Evolutionary conservation across 2,797 vertebrate genomes (phyloP).

Genomic region (Hapalemur alaotrensis): DNA sequence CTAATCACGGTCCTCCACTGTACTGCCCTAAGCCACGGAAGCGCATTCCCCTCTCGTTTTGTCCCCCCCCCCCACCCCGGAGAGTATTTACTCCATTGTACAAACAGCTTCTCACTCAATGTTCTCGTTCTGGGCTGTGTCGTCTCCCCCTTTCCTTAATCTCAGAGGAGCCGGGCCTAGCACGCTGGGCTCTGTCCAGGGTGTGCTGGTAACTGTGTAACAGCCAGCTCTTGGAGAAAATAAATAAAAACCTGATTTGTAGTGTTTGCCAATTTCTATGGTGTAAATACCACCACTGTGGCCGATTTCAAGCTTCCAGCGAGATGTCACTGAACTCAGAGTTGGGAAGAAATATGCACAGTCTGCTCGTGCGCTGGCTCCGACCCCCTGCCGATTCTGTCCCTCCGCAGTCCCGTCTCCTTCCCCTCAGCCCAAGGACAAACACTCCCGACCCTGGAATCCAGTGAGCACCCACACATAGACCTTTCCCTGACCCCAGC

Average conservation of each 20-base stretch:
- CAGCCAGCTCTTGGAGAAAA: slow-evolving; percentile 15
- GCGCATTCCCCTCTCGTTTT: neutral
- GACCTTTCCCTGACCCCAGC: neutral
- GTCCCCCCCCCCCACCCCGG: neutral
- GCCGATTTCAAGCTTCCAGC: neutral
- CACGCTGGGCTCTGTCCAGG: neutral
- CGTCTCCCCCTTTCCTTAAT: neutral
- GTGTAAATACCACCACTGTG: neutral
- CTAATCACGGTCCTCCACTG: neutral
- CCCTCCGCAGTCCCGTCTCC: no score
- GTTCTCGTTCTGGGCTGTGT: neutral
- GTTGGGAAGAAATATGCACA: neutral
- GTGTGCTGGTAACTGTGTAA: neutral
- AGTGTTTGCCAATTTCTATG: neutral
- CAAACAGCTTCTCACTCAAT: neutral
- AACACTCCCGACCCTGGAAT: neutral
- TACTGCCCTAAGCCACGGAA: neutral
- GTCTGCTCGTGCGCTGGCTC: neutral
- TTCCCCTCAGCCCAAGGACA: neutral
- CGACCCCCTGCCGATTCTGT: rapidly evolving
- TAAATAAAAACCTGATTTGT: neutral
- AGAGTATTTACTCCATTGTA: neutral
- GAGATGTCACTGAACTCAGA: neutral
- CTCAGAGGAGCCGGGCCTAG: neutral
- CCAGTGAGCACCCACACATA: neutral